Base-by-base conservation (phyloP, 2,797 vertebrate genomes). In the Pipistrellus pipistrellus region DNA sequence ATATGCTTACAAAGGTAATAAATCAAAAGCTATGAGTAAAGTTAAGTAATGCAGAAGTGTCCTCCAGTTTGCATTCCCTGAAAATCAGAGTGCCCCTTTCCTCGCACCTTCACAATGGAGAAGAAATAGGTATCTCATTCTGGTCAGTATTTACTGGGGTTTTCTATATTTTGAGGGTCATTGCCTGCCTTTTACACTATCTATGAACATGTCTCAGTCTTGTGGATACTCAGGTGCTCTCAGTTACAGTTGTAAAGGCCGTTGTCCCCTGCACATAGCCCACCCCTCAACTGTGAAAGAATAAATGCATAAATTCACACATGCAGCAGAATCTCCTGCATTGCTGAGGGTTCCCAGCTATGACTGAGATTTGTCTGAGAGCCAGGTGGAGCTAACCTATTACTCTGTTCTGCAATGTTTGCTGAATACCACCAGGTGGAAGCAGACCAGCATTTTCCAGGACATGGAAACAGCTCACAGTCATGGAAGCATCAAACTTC, bases 401-500 rank as follows among this genome's bases (percentile, higher is more conserved):
- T n/a, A 5, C 35, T 85, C n/a, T 35, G 20, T n/a, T n/a, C 72
- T 92, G 88, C 80, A 94, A 6, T 87, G 76, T 3, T 57, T 41
- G 13, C 8, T 18, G 14, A n/a, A 0, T 11, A n/a, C 92, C 96
- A 84, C 59, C 66, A 95, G 97, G 59, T 55, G 95, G 96, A 27
- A 86, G 84, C 66, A 86, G n/a, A 80, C n/a, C 59, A 41, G 35
- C 80, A 35, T 55, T 51, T 90, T 95, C 72, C 27, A 76, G 78
- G 53, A 18, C 25, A 15, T 2, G 30, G 72, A 77, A 44, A 17
- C 51, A n/a, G 38, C 35, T 57, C 27, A 25, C 1, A 44, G 30
- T 57, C 66, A 18, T 4, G 9, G 7, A 84, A 35, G 15, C 6
- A 27, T 5, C 82, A 66, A 68, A 9, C 17, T 30, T 76, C 7